Percentiles rank a stretch among this genome's conserved stretches.
Conservation (phyloP, 2,888 invertebrate species). For the Hermodice carunculata region DNA sequence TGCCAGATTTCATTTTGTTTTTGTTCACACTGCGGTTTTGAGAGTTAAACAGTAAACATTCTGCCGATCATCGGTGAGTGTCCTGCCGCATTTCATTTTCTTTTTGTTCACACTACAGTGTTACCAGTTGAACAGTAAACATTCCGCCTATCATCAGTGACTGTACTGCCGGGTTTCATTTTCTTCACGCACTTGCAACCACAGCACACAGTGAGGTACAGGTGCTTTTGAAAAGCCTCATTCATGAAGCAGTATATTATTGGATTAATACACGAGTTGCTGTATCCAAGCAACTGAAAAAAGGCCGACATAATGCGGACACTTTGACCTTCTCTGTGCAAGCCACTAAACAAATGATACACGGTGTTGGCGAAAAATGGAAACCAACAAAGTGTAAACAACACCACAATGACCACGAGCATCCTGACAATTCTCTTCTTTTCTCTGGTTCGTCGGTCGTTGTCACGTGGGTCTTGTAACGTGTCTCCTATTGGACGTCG, state of each 20-base stretch:
- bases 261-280: constrained; percentile 57
- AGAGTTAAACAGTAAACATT: no score
- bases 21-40: no score
- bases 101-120: no score
- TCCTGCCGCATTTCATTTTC: no score
- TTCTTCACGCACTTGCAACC: no score
- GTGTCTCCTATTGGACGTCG: constrained; percentile 51
- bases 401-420: constrained; percentile 50
- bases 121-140: no score
- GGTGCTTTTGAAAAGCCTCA: constrained; percentile 53
- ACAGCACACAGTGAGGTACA: no score
- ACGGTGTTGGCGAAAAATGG: constrained; percentile 49
- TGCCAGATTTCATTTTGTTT: no score
- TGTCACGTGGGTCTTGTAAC: constrained; percentile 40
- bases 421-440: constrained; percentile 53
- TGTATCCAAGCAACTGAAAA: constrained; percentile 55
- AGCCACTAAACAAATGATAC: background rate
- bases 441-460: constrained; percentile 43
- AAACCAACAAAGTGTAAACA: constrained; percentile 55
- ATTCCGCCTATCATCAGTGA: no score
- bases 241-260: constrained; percentile 61
- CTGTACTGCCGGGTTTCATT: no score
- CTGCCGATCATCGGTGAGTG: no score
- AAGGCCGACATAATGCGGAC: constrained; percentile 47
- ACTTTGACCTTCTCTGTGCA: constrained; percentile 17